Evolutionary conservation across 2,113 vertebrate species (phyloP).

Genomic region (Pseudopodoces humilis): DNA sequence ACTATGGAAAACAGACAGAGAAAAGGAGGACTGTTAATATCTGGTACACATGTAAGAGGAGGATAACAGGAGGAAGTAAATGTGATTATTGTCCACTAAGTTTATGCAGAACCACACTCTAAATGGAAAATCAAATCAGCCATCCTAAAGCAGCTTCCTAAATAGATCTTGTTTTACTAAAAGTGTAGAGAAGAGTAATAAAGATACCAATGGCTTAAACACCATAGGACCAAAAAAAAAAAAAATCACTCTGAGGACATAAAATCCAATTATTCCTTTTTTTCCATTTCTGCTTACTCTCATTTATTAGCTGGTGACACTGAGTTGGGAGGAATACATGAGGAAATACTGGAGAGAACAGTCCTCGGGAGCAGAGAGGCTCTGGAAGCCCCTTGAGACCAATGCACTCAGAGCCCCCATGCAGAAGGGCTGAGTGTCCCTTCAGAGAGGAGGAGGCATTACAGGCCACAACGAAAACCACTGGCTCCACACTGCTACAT

Average conservation of each 20-base stretch:
- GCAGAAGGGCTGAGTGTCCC: background rate
- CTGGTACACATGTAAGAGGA: background rate
- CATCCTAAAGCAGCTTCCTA: background rate
- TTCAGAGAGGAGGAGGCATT: background rate
- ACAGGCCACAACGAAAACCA: background rate
- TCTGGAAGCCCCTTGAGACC: background rate
- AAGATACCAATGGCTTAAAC: background rate
- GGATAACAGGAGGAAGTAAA: slow-evolving; percentile 8
- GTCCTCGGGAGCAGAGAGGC: background rate
- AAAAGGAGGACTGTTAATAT: background rate
- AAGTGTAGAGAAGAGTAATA: slow-evolving; percentile 10
- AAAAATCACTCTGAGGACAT: background rate
- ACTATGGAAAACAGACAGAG: slow-evolving; percentile 70
- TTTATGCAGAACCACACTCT: background rate
- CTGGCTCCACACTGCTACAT: background rate
- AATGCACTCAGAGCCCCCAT: background rate
- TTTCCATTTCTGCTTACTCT: background rate
- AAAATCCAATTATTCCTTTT: background rate
- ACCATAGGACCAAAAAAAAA: background rate
- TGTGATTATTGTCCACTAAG: slow-evolving; percentile 4
- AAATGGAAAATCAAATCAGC: slow-evolving; percentile 31
- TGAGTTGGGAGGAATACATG: background rate
- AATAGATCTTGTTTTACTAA: background rate
- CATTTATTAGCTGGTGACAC: background rate
- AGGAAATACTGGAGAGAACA: background rate